Conservation (phyloP, 2,797 vertebrate genomes). For the Anolis apletophallus region DNA sequence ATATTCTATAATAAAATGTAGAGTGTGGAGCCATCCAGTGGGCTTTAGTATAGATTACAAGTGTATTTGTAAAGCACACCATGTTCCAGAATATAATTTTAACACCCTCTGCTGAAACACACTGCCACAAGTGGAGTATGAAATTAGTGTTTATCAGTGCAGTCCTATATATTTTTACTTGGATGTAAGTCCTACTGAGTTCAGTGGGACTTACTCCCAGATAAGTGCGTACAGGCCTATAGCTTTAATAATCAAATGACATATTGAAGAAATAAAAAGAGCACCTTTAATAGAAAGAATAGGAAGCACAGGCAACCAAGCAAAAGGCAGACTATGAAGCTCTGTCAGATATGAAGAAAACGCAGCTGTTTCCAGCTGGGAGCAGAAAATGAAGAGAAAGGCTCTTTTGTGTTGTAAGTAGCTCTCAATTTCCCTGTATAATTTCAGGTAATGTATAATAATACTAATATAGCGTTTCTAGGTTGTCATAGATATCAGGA, state of each 20-base stretch:
- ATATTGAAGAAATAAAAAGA: not conserved
- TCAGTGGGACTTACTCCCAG: not conserved
- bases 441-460: constrained; percentile 34
- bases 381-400: constrained; percentile 1
- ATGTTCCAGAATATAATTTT: not conserved
- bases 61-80: not conserved
- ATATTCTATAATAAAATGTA: constrained; percentile 12
- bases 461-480: constrained; percentile 17
- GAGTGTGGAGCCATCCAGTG: constrained; percentile 27
- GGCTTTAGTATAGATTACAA: constrained; percentile 23
- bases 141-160: not conserved
- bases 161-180: not conserved
- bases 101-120: not conserved
- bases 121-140: not conserved
- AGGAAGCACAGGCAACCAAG: constrained; percentile 1
- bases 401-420: not conserved
- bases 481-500: constrained; percentile 26
- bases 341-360: constrained; percentile 7
- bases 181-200: not conserved
- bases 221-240: not conserved
- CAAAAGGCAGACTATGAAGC: not conserved
- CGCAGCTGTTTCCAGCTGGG: constrained; percentile 7
- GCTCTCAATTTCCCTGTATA: constrained; percentile 20
- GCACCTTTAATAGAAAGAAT: not conserved
- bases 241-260: not conserved